Base-by-base conservation (phyloP, 2,797 vertebrate species). In the Smutsia gigantea region DNA sequence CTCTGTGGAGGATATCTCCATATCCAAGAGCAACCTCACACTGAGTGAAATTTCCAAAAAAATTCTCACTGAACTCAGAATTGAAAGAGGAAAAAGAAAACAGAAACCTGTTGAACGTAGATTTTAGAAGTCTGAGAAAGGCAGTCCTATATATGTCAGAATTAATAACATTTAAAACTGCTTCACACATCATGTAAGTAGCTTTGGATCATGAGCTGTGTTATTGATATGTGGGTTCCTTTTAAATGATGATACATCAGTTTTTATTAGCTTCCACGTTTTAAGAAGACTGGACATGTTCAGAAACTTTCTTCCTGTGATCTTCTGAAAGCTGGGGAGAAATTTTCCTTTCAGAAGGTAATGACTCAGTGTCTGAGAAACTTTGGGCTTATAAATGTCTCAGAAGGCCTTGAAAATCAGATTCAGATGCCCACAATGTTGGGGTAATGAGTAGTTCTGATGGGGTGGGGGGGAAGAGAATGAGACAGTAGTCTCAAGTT, bases 251-350 rank as follows among this genome's bases (percentile, higher is more conserved):
- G 37, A 74, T 59, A 19, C 15, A 39, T 72, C 57, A 27, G 29
- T 74, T 95, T 93, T 95, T 83, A 96, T 82, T 68, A 72, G 39
- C 51, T 83, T 88, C 42, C 5, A 29, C 7, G 87, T 77, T 87
- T 83, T 27, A 66, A 87, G 12, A 53, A 87, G 12, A 64, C 5
- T 46, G 31, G 21, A 86, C 79, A 15, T 81, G 25, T 71, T 95
- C 63, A 42, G 23, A 87, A 87, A 87, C 14, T 49, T 88, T 74
- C 29, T 23, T 75, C 10, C 13, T 39, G 7, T 69, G 15, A 87
- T 34, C 34, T 34, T 88, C 59, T 95, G 46, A 53, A 61, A 90
- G 51, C 25, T 51, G 2, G 53, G 92, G 78, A n/a, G 37, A 75
- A 92, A 71, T 51, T 63, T 94, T 93, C 57, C 74, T 75, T 83